phyloP scores from a whole-genome alignment of 2,888 invertebrate species.

The Nemapogon koenigi region DNA sequence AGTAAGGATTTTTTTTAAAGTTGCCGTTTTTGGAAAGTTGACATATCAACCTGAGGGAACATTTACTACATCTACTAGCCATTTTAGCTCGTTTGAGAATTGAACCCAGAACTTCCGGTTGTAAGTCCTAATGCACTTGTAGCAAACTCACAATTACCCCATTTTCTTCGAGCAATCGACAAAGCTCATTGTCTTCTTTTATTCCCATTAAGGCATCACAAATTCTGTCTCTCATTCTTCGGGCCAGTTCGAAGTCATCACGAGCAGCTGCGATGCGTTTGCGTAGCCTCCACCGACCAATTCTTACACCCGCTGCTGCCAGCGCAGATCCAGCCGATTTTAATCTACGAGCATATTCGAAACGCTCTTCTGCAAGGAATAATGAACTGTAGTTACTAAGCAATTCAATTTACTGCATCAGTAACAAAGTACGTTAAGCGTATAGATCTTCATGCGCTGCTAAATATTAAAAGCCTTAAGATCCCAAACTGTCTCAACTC shows the following conservation, averaged over 20 bases:
- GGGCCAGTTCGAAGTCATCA: slow-evolving; percentile 92
- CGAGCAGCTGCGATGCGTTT: slow-evolving; percentile 91
- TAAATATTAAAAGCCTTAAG: too few relatives aligned
- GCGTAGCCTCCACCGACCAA: slow-evolving; percentile 90
- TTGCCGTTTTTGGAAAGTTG: too few relatives aligned
- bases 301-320: slow-evolving; percentile 84
- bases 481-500: too few relatives aligned
- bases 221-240: slow-evolving; percentile 87
- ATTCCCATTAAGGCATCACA: slow-evolving; percentile 82
- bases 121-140: neutral
- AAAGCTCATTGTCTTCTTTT: slow-evolving; percentile 76
- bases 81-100: too few relatives aligned
- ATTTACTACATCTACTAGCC: too few relatives aligned
- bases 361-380: slow-evolving; percentile 91
- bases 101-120: too few relatives aligned
- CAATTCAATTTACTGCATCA: too few relatives aligned
- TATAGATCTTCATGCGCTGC: too few relatives aligned
- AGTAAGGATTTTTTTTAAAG: too few relatives aligned
- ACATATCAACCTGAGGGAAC: too few relatives aligned
- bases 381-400: too few relatives aligned
- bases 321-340: slow-evolving; percentile 86
- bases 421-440: too few relatives aligned
- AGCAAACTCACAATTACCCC: slow-evolving; percentile 63
- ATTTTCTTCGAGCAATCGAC: slow-evolving; percentile 78
- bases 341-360: slow-evolving; percentile 91